A percentile compares a stretch with the other conserved stretches of the same genome.
Conservation (phyloP, 2,888 invertebrate species). For the Himalopsyche anomala region DNA sequence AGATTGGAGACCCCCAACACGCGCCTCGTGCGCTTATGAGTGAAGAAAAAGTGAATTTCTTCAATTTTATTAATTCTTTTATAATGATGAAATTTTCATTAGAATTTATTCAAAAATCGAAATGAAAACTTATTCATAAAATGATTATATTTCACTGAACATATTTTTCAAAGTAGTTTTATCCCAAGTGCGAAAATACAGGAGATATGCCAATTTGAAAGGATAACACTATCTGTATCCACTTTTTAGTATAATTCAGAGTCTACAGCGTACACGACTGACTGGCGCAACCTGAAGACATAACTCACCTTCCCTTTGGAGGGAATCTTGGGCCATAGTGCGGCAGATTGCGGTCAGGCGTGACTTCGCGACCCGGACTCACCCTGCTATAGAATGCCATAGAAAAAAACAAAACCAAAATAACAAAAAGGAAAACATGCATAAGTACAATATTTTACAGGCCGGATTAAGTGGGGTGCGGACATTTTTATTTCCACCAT, state of each 20-base stretch:
- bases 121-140: too few relatives aligned
- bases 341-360: constrained; percentile 89
- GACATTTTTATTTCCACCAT: constrained; percentile 14
- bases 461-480: not conserved
- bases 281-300: constrained; percentile 47
- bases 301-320: constrained; percentile 87
- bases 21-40: too few relatives aligned
- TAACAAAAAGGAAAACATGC: constrained; percentile 48
- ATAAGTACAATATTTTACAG: constrained; percentile 39
- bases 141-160: too few relatives aligned
- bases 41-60: too few relatives aligned
- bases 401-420: constrained; percentile 63
- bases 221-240: too few relatives aligned
- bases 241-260: not conserved
- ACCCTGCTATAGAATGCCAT: constrained; percentile 81
- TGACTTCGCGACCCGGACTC: constrained; percentile 90
- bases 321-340: constrained; percentile 95
- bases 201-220: too few relatives aligned
- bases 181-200: too few relatives aligned
- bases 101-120: too few relatives aligned
- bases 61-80: too few relatives aligned
- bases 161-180: too few relatives aligned
- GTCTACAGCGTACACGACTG: not conserved
- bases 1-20: too few relatives aligned
- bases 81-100: too few relatives aligned